These are phyloP conservation scores for Gallinago stenura DNA, from an alignment of 2,797 vertebrate species.

Conservation along the genomic window DNA sequence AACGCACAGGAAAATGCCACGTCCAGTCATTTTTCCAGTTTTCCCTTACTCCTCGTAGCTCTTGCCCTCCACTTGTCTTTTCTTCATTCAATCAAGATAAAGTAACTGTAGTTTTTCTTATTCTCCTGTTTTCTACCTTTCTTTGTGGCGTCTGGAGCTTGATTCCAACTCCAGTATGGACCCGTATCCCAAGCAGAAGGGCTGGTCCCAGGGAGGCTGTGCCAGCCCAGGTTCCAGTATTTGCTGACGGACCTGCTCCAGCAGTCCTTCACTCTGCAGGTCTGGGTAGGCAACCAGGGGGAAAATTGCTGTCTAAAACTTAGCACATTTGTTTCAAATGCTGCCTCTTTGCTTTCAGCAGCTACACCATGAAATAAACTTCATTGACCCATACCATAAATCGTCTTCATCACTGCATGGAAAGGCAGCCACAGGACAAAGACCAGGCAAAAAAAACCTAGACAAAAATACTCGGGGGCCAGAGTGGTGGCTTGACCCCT, in stretches of 20 bases:
- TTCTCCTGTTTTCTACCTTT: neutral
- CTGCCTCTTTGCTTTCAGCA: neutral
- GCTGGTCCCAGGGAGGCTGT: neutral
- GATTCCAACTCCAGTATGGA: neutral
- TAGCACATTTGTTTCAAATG: neutral
- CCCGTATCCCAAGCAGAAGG: neutral
- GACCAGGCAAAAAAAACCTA: neutral
- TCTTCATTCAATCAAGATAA: neutral
- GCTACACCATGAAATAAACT: neutral
- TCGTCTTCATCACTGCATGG: neutral
- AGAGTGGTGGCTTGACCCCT: neutral
- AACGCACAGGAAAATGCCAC: neutral
- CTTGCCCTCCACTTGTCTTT: neutral
- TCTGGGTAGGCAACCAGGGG: neutral
- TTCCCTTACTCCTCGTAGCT: neutral
- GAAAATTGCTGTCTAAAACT: neutral
- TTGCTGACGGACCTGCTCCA: fast-evolving
- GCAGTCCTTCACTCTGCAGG: fast-evolving
- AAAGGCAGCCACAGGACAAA: neutral
- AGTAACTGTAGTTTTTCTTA: neutral
- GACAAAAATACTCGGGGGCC: neutral
- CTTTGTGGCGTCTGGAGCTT: neutral
- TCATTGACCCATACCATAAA: fast-evolving
- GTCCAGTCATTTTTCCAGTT: neutral
- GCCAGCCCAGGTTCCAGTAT: neutral